Base-by-base conservation (phyloP, 2,888 invertebrate genomes). In the Hirtodrosophila alboralis region DNA sequence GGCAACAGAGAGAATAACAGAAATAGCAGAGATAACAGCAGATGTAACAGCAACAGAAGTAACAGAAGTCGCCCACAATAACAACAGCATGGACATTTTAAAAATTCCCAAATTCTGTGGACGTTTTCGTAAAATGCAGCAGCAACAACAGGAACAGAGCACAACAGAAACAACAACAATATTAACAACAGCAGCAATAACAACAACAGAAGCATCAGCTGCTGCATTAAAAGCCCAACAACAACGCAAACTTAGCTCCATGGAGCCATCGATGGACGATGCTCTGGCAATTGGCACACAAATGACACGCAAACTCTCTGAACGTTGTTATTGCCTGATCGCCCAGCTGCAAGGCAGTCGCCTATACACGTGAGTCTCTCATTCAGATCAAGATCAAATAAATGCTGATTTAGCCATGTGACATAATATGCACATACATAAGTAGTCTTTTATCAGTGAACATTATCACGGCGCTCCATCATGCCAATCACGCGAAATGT, bases 251-350 rank as follows among this genome's bases (percentile, higher is more conserved):
- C 63, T 79, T 4, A 79, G 79, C 80, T 76, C 84, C 2, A 59
- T 74, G 78, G 75, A 78, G 38, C 78, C 88, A 45, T 71, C 79
- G 49, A 68, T 89, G 84, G 81, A 81, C 36, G 86, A 90, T 70
- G 76, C 84, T 21, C 59, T 91, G 12, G 90, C 90, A 37, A 64
- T 88, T 36, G 81, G 84, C 56, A 90, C 91, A 30, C 87, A 88
- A 58, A 70, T 87, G 63, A 89, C 91, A 34, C 86, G 86, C 43
- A 69, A 84, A 63, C 66, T 84, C 27, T 53, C 84, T 8, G 68
- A 77, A 2, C 79, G 71, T 30, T 57, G 87, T 36, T 63, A 76
- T 43, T 77, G 79, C 23, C 56, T 84, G 40, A 60, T 84, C 26
- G 67, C 47, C 23, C 75, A 78, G 56, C 40, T 90, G 23, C 84